Base-by-base conservation (phyloP, 2,113 vertebrate genomes). In the Euleptes europaea region DNA sequence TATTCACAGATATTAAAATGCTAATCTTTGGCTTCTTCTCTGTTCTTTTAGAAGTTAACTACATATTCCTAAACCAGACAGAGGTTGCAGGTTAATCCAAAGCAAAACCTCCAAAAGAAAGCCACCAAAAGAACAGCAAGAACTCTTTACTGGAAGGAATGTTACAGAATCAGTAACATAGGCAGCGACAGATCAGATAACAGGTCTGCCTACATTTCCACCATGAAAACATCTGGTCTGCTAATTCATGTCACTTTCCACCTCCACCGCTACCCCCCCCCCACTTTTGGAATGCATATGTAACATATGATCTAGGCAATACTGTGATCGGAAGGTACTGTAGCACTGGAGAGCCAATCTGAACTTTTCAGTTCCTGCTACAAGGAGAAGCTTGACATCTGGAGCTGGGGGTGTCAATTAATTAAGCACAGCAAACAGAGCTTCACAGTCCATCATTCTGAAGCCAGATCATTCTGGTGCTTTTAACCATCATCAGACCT, bases 381-480 rank as follows among this genome's bases (percentile, higher is more conserved):
- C 13, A 70, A 78, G 31, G 21, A 19, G 11, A 15, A 10, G 14
- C 66, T 80, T 70, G 73, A 49, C 78, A 60, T 15, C 42, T 4
- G 0, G 47, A 42, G 1, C 4, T 21, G 14, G 33, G 40, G 47
- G 38, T 0, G 0, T 0, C 0, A 33, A 76, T 66, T 0, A 0
- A 2, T 17, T 11, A 5, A 0, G n/a, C 0, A 11, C n/a, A 0
- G 8, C 23, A 49, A 5, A 1, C 3, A 2, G 31, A 28, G 6
- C 63, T 31, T 51, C 69, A 4, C 63, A 21, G 26, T 0, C 66
- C 1, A 1, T 5, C 0, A 31, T 51, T 54, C 26, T 5, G 0
- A 0, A 0, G 0, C 0, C 6, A 47, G 40, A 31, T 0, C 38
- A 7, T 0, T 1, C 65, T 65, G 0, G 71, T 28, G 23, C 23